Percentiles rank a stretch among this genome's conserved stretches.
Evolutionary conservation across 2,888 invertebrate genomes (phyloP).

Genomic region (Lasioglossum calceatum): DNA sequence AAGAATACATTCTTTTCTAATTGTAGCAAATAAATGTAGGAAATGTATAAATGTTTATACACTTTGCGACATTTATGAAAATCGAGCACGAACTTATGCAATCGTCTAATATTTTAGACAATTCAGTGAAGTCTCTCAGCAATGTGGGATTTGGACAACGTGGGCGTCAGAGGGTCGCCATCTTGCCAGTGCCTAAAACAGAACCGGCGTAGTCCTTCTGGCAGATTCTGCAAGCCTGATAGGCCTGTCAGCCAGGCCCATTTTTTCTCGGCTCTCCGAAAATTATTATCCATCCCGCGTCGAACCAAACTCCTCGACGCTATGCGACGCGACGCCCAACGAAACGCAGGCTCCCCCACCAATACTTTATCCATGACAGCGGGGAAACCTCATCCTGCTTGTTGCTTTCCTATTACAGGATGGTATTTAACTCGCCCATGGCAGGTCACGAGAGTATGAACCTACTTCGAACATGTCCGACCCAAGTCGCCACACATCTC

Average conservation of each 20-base stretch:
- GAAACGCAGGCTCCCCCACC: neutral
- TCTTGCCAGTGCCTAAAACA: constrained; percentile 60
- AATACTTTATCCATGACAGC: neutral
- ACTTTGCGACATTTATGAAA: too few relatives aligned
- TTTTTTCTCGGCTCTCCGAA: constrained; percentile 76
- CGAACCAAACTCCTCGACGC: neutral
- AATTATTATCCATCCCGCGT: constrained; percentile 66
- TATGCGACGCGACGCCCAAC: too few relatives aligned
- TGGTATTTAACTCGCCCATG: constrained; percentile 70
- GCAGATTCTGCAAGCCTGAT: constrained; percentile 74
- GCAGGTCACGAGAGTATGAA: constrained; percentile 49
- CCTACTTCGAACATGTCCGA: constrained; percentile 37
- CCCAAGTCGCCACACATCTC: constrained; percentile 26
- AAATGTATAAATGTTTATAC: too few relatives aligned
- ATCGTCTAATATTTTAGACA: neutral
- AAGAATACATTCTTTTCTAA: too few relatives aligned
- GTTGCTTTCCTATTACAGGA: constrained; percentile 75
- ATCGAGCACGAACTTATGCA: too few relatives aligned
- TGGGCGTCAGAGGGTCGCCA: constrained; percentile 5
- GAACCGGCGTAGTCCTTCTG: constrained; percentile 54
- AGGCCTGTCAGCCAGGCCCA: constrained; percentile 71
- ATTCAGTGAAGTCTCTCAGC: constrained; percentile 18
- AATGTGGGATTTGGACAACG: neutral
- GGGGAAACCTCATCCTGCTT: constrained; percentile 47
- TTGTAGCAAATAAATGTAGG: too few relatives aligned